A percentile compares a stretch with the other conserved stretches of the same genome.
phyloP scores from a whole-genome alignment of 2,113 vertebrate species.

The Prolemur simus region DNA sequence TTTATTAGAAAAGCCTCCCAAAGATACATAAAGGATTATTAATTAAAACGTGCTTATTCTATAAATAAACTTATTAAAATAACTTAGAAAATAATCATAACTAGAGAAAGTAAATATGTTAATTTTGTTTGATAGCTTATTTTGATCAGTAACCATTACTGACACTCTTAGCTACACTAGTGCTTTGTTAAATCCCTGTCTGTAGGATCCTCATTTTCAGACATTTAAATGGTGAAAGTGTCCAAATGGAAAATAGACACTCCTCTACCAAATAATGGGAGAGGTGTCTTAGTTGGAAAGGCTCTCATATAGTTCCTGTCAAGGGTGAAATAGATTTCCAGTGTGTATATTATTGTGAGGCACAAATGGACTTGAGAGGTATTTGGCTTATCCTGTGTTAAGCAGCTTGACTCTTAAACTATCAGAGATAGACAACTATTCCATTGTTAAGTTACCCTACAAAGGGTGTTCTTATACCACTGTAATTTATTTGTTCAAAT shows the following conservation, averaged over 20 bases:
- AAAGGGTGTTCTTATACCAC: conserved; percentile 47
- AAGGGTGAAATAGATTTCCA: not conserved
- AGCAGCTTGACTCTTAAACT: not conserved
- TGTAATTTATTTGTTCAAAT: conserved; percentile 14
- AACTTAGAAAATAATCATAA: conserved; percentile 6
- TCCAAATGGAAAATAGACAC: not conserved
- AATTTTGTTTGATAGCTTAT: conserved; percentile 22
- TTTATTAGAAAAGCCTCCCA: conserved; percentile 44
- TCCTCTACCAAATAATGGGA: not conserved
- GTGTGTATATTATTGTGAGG: not conserved
- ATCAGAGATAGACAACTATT: not conserved
- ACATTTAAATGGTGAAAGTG: not conserved
- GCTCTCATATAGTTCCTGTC: not conserved
- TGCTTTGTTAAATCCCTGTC: not conserved
- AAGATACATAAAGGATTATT: conserved; percentile 6
- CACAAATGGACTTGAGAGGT: not conserved
- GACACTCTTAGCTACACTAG: not conserved
- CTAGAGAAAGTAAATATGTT: conserved; percentile 3
- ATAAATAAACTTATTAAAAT: not conserved
- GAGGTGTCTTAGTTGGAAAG: not conserved
- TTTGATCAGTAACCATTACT: conserved; percentile 7
- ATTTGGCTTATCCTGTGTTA: not conserved
- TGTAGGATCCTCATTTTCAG: not conserved
- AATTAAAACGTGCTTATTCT: conserved; percentile 25
- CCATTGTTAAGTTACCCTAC: conserved; percentile 18